Conservation (phyloP, 2,888 invertebrate species). For the Agonum fuliginosum region DNA sequence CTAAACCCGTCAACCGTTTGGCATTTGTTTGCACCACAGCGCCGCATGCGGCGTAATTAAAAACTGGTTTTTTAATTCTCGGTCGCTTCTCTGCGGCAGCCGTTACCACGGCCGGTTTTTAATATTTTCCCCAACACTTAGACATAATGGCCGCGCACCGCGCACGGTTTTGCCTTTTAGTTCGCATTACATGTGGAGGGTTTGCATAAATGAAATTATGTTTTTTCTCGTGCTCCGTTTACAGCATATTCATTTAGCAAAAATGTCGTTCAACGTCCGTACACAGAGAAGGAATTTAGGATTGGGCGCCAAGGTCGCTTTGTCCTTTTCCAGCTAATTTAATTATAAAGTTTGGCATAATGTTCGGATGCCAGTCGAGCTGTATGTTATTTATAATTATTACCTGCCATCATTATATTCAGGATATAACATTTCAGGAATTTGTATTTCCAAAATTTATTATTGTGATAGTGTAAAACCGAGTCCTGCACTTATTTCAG, state of each 20-base stretch:
- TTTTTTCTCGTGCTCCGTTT: constrained; percentile 20
- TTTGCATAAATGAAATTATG: constrained; percentile 54
- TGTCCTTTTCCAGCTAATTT: too few relatives aligned
- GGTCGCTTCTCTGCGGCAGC: not conserved
- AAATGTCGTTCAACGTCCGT: constrained; percentile 29
- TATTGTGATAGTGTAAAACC: too few relatives aligned
- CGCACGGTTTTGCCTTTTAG: constrained; percentile 49
- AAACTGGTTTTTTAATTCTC: constrained; percentile 38
- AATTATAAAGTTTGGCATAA: too few relatives aligned
- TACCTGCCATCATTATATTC: too few relatives aligned
- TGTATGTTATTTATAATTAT: too few relatives aligned
- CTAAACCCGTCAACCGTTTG: not conserved
- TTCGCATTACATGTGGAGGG: constrained; percentile 48
- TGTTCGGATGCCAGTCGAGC: too few relatives aligned
- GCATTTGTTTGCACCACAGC: not conserved
- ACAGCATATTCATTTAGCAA: constrained; percentile 42
- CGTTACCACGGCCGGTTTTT: constrained; percentile 10
- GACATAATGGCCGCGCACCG: constrained; percentile 11
- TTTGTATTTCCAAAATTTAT: too few relatives aligned
- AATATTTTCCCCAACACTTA: constrained; percentile 46
- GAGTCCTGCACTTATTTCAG: too few relatives aligned
- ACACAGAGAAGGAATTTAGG: not conserved
- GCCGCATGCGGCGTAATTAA: constrained; percentile 25
- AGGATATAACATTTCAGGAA: too few relatives aligned
- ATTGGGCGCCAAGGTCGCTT: too few relatives aligned